Evolutionary conservation across 2,113 vertebrate species (phyloP).

Genomic region (Tragelaphus strepsiceros): DNA sequence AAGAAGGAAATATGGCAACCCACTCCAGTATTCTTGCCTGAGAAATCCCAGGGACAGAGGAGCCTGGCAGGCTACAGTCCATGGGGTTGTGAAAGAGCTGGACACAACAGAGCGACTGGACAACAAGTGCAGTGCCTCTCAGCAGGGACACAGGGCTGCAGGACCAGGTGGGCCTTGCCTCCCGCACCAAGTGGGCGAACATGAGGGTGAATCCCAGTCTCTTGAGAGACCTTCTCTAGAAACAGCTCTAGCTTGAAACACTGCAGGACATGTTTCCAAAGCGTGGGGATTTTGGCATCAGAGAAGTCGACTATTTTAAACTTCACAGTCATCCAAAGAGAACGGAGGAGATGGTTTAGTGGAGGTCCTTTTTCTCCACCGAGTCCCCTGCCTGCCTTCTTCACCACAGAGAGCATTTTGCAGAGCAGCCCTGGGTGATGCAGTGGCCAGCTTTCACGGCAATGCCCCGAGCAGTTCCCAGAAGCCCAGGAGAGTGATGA

Average conservation of each 20-base stretch:
- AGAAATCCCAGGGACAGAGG: background rate
- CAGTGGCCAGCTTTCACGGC: accelerated
- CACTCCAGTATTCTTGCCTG: background rate
- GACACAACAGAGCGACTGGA: background rate
- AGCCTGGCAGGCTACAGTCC: background rate
- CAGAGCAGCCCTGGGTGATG: background rate
- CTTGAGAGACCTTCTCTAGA: background rate
- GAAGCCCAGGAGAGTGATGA: background rate
- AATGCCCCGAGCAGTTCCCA: accelerated
- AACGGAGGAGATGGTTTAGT: background rate
- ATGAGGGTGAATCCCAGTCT: background rate
- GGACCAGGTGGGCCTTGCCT: background rate
- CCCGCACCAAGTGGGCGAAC: background rate
- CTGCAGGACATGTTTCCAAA: background rate
- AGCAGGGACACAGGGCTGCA: background rate
- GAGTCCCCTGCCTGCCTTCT: background rate
- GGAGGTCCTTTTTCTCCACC: background rate
- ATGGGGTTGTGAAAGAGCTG: background rate
- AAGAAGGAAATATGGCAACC: background rate
- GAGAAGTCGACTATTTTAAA: background rate
- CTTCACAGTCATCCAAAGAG: background rate
- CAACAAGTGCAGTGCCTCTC: background rate
- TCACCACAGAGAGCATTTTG: background rate
- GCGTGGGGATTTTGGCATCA: background rate
- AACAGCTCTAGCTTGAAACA: background rate